A percentile compares a stretch with the other conserved stretches of the same genome.
Evolutionary conservation across 2,797 vertebrate genomes (phyloP).

Genomic region (Microctenopoma lineatum): DNA sequence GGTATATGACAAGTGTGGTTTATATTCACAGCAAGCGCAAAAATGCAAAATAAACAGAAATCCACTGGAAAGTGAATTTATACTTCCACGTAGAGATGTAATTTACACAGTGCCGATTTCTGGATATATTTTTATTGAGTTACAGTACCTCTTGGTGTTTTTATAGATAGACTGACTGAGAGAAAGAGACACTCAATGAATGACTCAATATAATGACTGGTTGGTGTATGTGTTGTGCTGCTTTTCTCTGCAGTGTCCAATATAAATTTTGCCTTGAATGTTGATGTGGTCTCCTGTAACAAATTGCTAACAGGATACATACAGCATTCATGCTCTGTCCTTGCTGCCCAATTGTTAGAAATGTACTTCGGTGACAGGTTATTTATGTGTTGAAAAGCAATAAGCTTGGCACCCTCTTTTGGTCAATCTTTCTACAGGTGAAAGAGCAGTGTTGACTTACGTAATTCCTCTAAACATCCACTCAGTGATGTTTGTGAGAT

Average conservation of each 20-base stretch:
- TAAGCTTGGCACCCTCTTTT: conserved; percentile 15
- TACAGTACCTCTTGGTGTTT: background rate
- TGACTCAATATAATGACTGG: conserved; percentile 5
- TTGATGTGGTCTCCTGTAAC: conserved; percentile 25
- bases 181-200: background rate
- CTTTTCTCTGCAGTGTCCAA: conserved; percentile 18
- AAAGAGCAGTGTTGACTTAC: conserved; percentile 31
- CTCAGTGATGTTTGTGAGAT: conserved; percentile 21
- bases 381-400: conserved; percentile 39
- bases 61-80: background rate
- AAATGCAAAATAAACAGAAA: background rate
- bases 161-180: background rate
- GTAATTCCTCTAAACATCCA: conserved; percentile 15
- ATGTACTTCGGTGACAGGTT: conserved; percentile 36
- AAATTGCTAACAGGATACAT: conserved; percentile 35
- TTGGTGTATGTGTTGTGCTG: conserved; percentile 18
- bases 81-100: background rate
- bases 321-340: background rate
- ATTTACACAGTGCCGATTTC: conserved; percentile 9
- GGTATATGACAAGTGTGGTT: conserved; percentile 12
- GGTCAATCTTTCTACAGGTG: conserved; percentile 26
- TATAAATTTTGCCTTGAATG: conserved; percentile 33
- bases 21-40: conserved; percentile 1
- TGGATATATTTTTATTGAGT: conserved; percentile 7
- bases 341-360: conserved; percentile 14